Evolutionary conservation across 2,113 vertebrate genomes (phyloP).

Genomic region (Nothobranchius furzeri): DNA sequence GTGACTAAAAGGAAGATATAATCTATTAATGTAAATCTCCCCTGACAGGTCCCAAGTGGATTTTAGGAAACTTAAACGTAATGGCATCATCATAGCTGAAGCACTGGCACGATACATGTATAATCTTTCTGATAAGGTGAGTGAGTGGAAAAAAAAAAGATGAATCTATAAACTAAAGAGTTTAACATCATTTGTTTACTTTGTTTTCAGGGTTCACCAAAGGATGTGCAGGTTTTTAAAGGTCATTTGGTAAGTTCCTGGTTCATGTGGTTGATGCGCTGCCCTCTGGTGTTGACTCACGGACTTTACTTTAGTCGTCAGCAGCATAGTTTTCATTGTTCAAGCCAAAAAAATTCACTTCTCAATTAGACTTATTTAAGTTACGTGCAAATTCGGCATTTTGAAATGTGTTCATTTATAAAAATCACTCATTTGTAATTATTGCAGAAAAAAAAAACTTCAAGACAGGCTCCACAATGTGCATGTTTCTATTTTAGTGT

Average conservation of each 20-base stretch:
- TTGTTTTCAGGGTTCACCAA: constrained; percentile 67
- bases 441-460: not conserved
- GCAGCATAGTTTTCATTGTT: too few species aligned
- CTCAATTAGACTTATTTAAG: not conserved
- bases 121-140: constrained; percentile 80
- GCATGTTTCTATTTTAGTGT: not conserved
- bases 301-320: constrained; percentile 12
- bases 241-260: constrained; percentile 73
- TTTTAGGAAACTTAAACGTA: constrained; percentile 77
- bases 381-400: not conserved
- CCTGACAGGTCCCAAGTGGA: constrained; percentile 74
- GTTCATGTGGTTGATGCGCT: not conserved
- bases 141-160: not conserved
- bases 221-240: constrained; percentile 77
- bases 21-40: not conserved
- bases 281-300: constrained; percentile 51
- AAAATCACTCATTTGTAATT: not conserved
- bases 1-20: not conserved
- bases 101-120: constrained; percentile 77
- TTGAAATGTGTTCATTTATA: not conserved
- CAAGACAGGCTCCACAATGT: not conserved
- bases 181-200: not conserved
- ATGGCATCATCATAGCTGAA: constrained; percentile 77
- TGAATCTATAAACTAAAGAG: not conserved
- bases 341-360: too few species aligned